Base-by-base conservation (phyloP, 2,888 invertebrate species). In the Cerceris ruficornis region DNA sequence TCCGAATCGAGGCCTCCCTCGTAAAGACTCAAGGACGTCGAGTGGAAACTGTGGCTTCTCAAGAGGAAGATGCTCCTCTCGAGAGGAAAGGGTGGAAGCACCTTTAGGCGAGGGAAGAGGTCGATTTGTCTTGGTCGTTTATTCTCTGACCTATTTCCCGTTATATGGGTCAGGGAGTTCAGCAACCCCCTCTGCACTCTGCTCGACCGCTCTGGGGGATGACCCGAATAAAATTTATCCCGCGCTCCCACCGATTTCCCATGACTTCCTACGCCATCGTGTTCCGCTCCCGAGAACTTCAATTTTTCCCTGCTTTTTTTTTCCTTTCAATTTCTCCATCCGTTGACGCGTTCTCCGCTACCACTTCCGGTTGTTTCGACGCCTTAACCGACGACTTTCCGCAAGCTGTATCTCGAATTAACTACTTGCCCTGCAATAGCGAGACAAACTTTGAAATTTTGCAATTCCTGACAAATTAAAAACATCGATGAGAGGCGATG, bases 121-220 rank as follows among this genome's bases (percentile, higher is more conserved):
- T 83, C 79, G 80, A 84, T 85, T 75, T 69, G 77, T 83, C 84
- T 87, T 83, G 75, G 84, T 78, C 84, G 80, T 83, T 87, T 82
- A 83, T 85, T 80, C 83, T 81, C 81, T 88, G 90, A 88, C 89
- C 90, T 82, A 90, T 88, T 90, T 89, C 60, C 77, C 57, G 77
- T 78, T 79, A 90, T 87, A 88, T 90, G 67, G 90, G 90, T 82
- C 89, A 89, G 73, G 76, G 83, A 82, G 90, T 90, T 90, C 89
- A 88, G 76, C 89, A 88, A 90, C 90, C 90, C 86, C 68, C 86
- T 62, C 80, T 41, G 69, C 62, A 77, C 68, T 68, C 76, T 55
- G 81, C 80, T 80, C 69, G 75, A 64, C 71, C 73, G 57, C 65
- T 79, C 62, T 79, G 79, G 80, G 73, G 81, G 85, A 74, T 87